Percentiles rank a stretch among this genome's conserved stretches.
phyloP scores from a whole-genome alignment of 2,888 invertebrate genomes.

The Branchellion lobata region DNA sequence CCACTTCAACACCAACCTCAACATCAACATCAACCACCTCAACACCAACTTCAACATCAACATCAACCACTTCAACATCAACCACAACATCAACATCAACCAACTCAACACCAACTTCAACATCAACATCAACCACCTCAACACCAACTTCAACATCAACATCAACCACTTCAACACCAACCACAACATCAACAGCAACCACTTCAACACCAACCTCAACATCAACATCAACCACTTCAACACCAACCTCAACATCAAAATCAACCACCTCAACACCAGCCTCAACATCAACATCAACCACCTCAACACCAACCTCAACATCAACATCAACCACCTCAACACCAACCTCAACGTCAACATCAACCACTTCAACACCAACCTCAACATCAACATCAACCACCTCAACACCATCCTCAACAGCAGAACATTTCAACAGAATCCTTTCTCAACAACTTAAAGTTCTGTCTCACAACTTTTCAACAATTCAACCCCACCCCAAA shows the following conservation, averaged over 20 bases:
- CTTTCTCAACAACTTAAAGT: neutral
- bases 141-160: neutral
- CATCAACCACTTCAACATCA: neutral
- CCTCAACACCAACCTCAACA: neutral
- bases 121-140: neutral
- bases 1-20: neutral
- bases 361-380: neutral
- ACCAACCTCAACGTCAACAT: neutral
- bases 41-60: neutral
- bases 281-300: too few relatives aligned
- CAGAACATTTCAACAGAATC: neutral
- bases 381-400: neutral
- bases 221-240: too few relatives aligned
- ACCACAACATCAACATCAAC: too few relatives aligned
- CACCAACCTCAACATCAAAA: neutral
- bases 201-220: too few relatives aligned
- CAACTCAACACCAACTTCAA: too few relatives aligned
- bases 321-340: too few relatives aligned
- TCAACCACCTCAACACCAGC: too few relatives aligned
- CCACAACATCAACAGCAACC: neutral
- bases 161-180: too few relatives aligned
- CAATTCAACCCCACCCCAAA: constrained; percentile 3
- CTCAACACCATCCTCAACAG: neutral
- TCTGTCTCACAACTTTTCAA: neutral
- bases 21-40: too few relatives aligned